Conservation (phyloP, 2,113 vertebrate genomes). For the Dipodomys merriami region DNA sequence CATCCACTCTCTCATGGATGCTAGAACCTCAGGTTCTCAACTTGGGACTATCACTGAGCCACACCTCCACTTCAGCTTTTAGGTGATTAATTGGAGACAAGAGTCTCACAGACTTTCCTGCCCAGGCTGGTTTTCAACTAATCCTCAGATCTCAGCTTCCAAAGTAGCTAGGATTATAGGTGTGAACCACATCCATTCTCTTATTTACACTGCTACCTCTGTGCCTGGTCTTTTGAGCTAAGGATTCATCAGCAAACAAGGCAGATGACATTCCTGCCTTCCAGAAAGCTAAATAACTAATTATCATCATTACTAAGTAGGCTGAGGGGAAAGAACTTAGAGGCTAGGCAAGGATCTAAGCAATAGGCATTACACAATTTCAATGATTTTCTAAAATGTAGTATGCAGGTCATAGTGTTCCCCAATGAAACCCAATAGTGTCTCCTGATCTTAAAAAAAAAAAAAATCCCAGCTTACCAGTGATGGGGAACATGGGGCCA, state of each 20-base stretch:
- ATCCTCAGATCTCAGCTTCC: too few species aligned
- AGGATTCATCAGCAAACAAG: not conserved
- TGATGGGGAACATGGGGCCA: too few species aligned
- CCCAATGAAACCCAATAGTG: not conserved
- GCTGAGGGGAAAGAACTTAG: not conserved
- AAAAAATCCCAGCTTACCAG: not conserved
- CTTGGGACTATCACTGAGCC: too few species aligned
- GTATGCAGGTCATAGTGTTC: too few species aligned
- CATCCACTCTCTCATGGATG: not conserved
- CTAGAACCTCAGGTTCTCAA: too few species aligned
- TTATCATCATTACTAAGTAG: not conserved
- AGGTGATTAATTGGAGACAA: too few species aligned
- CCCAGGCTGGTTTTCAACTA: too few species aligned
- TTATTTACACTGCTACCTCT: not conserved
- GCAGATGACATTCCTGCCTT: too few species aligned
- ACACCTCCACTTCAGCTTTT: too few species aligned
- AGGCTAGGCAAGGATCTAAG: fast-evolving
- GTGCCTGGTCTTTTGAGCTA: not conserved
- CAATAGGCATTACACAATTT: not conserved
- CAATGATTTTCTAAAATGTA: not conserved
- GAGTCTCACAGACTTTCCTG: too few species aligned
- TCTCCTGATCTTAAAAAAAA: not conserved
- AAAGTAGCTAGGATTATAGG: too few species aligned
- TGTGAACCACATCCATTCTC: too few species aligned
- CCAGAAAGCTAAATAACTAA: not conserved